Conservation (phyloP, 2,797 vertebrate genomes). For the Morus bassanus region DNA sequence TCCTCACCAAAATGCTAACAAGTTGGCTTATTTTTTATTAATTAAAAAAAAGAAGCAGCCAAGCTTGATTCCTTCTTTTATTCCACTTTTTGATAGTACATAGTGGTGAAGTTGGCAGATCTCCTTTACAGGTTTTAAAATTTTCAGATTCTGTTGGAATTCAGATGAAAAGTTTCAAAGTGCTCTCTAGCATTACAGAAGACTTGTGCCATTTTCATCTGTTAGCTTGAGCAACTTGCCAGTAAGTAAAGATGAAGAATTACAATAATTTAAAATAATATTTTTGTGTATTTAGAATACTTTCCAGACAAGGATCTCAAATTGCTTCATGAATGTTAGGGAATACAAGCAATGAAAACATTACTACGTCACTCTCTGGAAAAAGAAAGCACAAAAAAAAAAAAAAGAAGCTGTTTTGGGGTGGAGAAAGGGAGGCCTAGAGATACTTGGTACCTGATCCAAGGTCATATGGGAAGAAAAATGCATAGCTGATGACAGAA, state of each 20-base stretch:
- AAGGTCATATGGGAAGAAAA: not conserved
- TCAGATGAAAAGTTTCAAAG: not conserved
- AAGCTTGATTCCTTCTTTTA: not conserved
- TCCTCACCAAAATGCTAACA: conserved; percentile 18
- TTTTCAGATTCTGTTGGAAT: conserved; percentile 14
- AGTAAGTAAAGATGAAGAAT: conserved; percentile 10
- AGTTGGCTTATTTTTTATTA: not conserved
- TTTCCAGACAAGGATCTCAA: not conserved
- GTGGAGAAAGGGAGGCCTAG: not conserved
- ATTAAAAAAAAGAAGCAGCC: not conserved
- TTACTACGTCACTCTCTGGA: not conserved
- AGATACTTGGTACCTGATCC: not conserved
- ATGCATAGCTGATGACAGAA: not conserved
- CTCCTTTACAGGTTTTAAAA: not conserved
- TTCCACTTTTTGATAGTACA: not conserved
- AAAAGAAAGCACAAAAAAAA: not conserved
- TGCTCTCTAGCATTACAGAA: not conserved
- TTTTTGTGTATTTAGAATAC: not conserved
- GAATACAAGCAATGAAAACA: not conserved
- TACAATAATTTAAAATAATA: conserved; percentile 20
- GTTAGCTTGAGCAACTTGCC: not conserved
- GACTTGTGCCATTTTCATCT: conserved; percentile 8
- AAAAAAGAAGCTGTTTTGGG: not conserved
- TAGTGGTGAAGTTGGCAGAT: not conserved
- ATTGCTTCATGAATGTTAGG: not conserved